Evolutionary conservation across 2,888 invertebrate species (phyloP).

Genomic region (Bombylius discolor): DNA sequence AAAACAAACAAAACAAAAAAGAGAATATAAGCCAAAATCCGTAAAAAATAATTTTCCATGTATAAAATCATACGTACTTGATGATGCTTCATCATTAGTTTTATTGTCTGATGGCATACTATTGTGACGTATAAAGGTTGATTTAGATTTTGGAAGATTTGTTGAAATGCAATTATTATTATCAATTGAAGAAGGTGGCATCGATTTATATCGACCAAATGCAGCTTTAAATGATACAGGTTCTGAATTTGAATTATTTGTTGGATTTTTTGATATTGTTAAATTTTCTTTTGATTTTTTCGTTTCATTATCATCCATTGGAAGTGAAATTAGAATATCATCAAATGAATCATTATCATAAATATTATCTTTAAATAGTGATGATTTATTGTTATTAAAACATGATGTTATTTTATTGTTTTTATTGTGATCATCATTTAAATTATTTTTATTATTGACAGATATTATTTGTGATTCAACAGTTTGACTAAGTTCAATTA

Average conservation of each 20-base stretch:
- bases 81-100: too few relatives aligned
- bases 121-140: not conserved
- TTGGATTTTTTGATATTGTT: not conserved
- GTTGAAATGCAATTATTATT: not conserved
- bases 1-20: not conserved
- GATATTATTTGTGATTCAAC: constrained; percentile 1
- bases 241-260: too few relatives aligned
- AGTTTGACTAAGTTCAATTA: constrained; percentile 6
- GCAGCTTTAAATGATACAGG: not conserved
- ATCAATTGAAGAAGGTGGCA: not conserved
- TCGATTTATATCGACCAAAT: not conserved
- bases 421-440: too few relatives aligned
- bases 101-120: not conserved
- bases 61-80: too few relatives aligned
- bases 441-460: too few relatives aligned
- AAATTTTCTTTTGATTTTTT: not conserved
- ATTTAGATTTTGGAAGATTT: not conserved
- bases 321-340: constrained; percentile 3
- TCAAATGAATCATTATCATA: constrained; percentile 2
- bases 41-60: too few relatives aligned
- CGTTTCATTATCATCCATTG: not conserved
- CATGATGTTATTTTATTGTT: too few relatives aligned
- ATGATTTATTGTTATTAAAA: too few relatives aligned
- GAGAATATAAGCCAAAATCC: too few relatives aligned
- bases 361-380: too few relatives aligned